Conservation (phyloP, 1,140 invertebrate species). For the Trichonephila inaurata region DNA sequence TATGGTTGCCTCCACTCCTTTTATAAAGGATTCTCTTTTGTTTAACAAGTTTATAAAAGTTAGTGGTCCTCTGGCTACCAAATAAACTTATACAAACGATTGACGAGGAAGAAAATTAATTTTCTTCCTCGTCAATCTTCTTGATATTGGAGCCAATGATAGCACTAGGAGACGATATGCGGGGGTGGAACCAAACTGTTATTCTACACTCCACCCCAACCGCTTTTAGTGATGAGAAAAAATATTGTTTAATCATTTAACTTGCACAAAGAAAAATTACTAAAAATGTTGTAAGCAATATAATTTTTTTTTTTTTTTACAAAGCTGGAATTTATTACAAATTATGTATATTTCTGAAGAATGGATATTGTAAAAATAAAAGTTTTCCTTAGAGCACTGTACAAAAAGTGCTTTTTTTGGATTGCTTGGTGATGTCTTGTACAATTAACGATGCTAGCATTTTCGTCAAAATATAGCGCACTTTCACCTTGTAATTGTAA, state of each 20-base stretch:
- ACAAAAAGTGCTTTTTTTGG: slow-evolving; percentile 16
- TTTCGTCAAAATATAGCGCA: slow-evolving; percentile 42
- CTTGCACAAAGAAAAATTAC: not conserved
- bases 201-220: slow-evolving; percentile 50
- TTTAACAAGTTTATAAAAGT: slow-evolving; percentile 64
- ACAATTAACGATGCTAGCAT: slow-evolving; percentile 37
- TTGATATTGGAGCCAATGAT: slow-evolving; percentile 54
- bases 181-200: slow-evolving; percentile 21
- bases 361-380: slow-evolving; percentile 13
- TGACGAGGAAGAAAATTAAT: too few species aligned
- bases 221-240: not conserved
- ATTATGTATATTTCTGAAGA: slow-evolving; percentile 2
- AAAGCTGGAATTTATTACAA: not conserved
- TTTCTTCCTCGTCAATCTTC: not conserved
- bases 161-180: not conserved
- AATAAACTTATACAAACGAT: slow-evolving; percentile 57
- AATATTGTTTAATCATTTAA: slow-evolving; percentile 50
- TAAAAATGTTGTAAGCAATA: slow-evolving; percentile 39
- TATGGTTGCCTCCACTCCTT: slow-evolving; percentile 55
- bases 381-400: not conserved
- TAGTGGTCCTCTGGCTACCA: slow-evolving; percentile 62
- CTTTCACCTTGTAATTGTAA: slow-evolving; percentile 18
- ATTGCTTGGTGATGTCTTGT: slow-evolving; percentile 5
- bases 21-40: slow-evolving; percentile 55
- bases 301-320: slow-evolving; percentile 11